Conservation (phyloP, 2,797 vertebrate genomes). For the Amblyraja radiata region DNA sequence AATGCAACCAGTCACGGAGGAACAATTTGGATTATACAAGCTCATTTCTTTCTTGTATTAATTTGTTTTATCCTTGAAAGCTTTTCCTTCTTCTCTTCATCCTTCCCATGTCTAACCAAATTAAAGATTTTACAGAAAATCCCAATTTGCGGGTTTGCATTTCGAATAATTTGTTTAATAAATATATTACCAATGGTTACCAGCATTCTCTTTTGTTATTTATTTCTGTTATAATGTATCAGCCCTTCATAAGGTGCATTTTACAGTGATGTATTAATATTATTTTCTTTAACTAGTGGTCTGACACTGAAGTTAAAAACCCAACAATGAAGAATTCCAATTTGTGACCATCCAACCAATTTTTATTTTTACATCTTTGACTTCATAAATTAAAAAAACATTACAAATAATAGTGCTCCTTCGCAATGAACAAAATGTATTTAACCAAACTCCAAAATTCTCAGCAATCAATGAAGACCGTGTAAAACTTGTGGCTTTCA, state of each 20-base stretch:
- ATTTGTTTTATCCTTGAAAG: background rate
- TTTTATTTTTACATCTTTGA: background rate
- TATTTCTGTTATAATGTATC: background rate
- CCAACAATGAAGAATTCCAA: background rate
- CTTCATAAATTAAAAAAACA: background rate
- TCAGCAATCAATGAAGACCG: background rate
- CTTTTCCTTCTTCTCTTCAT: background rate
- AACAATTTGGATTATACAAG: background rate
- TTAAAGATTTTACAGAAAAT: too few relatives aligned
- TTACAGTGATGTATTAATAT: background rate
- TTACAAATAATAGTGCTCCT: background rate
- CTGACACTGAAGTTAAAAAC: background rate
- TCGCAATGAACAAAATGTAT: background rate
- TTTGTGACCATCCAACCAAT: background rate
- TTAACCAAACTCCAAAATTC: background rate
- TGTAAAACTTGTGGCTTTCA: background rate
- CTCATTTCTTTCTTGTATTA: background rate
- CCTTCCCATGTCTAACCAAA: background rate
- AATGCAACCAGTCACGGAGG: background rate
- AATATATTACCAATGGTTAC: slow-evolving; percentile 16
- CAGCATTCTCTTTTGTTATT: background rate
- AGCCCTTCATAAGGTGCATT: background rate
- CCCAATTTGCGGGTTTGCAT: background rate
- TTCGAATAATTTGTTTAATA: slow-evolving; percentile 20
- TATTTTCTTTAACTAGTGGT: background rate